Evolutionary conservation across 2,113 vertebrate species (phyloP).

Genomic region (Protobothrops flavoviridis): DNA sequence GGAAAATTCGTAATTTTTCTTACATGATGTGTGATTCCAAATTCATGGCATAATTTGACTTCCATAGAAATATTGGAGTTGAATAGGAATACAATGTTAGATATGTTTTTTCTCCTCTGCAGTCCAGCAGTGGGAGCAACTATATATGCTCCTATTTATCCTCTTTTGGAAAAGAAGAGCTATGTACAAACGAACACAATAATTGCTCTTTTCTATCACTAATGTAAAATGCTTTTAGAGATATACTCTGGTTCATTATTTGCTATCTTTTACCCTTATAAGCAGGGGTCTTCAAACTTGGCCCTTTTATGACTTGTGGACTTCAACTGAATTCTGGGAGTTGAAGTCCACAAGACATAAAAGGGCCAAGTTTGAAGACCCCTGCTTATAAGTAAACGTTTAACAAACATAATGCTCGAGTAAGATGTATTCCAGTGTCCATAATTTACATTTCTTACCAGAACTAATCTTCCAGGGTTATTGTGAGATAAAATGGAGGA

Average conservation of each 20-base stretch:
- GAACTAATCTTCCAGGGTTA: background rate
- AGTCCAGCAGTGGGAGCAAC: background rate
- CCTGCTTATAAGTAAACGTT: background rate
- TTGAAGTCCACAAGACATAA: too few species aligned
- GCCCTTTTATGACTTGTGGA: too few species aligned
- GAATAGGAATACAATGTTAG: background rate
- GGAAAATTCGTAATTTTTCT: background rate
- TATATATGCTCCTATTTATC: background rate
- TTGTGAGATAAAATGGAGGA: background rate
- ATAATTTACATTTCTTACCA: background rate
- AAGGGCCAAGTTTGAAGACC: too few species aligned
- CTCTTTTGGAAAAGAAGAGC: background rate
- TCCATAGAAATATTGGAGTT: background rate
- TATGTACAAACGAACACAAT: background rate
- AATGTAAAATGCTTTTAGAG: background rate
- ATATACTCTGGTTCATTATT: background rate
- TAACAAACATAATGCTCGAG: background rate
- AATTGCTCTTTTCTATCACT: background rate
- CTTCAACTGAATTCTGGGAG: too few species aligned
- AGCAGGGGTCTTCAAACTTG: too few species aligned
- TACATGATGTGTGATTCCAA: background rate
- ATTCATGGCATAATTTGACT: background rate
- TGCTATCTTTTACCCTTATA: background rate
- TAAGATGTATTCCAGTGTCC: background rate
- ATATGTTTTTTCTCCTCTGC: background rate